These are phyloP conservation scores for Saccopteryx bilineata DNA, from an alignment of 2,113 vertebrate genomes.

Conservation along the genomic window DNA sequence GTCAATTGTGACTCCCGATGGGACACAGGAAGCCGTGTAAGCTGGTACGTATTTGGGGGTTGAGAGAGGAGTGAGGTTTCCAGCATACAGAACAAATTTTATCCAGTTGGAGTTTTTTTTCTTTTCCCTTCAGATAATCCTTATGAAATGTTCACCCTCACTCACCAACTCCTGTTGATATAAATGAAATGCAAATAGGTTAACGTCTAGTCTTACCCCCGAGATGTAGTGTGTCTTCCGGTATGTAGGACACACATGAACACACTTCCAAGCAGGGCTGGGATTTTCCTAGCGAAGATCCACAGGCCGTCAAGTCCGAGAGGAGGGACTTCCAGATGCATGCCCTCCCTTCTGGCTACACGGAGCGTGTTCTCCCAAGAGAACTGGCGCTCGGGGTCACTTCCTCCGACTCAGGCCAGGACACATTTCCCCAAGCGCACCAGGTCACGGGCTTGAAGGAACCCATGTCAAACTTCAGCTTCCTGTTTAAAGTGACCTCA, in stretches of 20 bases:
- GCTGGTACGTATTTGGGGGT: fast-evolving
- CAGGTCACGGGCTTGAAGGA: background rate
- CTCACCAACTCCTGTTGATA: conserved; percentile 25
- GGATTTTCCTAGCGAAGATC: conserved; percentile 13
- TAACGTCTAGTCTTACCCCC: conserved; percentile 63
- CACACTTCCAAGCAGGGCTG: background rate
- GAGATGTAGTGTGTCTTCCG: background rate
- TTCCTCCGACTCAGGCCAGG: background rate
- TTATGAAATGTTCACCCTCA: background rate
- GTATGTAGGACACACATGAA: background rate
- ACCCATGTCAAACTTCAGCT: background rate
- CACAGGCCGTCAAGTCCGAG: background rate
- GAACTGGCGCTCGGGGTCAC: background rate
- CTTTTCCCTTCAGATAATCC: background rate
- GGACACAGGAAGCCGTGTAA: background rate
- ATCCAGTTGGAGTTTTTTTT: background rate
- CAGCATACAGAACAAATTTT: background rate
- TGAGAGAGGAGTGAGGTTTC: background rate
- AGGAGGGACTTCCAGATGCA: background rate
- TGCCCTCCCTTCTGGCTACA: background rate
- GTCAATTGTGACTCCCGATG: background rate
- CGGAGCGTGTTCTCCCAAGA: background rate
- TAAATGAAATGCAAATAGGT: conserved; percentile 66
- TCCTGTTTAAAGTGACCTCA: background rate
- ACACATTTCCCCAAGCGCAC: background rate